Evolutionary conservation across 2,888 invertebrate genomes (phyloP).

Genomic region (Schizotus pectinicornis): DNA sequence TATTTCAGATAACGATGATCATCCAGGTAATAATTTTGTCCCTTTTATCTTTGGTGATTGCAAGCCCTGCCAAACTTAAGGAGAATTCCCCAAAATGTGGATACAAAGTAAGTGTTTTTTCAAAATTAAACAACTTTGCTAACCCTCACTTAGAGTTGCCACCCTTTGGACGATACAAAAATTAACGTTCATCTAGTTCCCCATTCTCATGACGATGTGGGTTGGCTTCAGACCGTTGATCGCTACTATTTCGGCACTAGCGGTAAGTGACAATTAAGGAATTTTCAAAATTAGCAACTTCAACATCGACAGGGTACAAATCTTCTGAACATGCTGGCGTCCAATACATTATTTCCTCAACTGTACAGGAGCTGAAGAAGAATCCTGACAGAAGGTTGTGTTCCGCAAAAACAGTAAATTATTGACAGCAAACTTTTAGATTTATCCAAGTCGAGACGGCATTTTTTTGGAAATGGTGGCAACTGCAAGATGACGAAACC

Average conservation of each 20-base stretch:
- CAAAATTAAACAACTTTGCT: conserved; percentile 1
- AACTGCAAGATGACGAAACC: conserved; percentile 64
- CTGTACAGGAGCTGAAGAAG: conserved; percentile 72
- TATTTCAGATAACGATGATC: no score
- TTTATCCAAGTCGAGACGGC: conserved; percentile 84
- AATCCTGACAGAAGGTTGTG: conserved; percentile 71
- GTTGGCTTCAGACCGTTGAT: conserved; percentile 89
- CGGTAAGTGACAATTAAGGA: conserved; percentile 1
- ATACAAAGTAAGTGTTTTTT: neutral
- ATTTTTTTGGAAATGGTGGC: conserved; percentile 84
- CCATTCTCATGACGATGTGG: conserved; percentile 89
- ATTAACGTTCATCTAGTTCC: conserved; percentile 79
- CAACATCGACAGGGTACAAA: neutral
- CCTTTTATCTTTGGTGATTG: no score
- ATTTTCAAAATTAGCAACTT: neutral
- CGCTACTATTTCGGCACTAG: conserved; percentile 80
- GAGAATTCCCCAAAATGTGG: neutral
- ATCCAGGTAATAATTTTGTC: no score
- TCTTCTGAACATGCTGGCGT: conserved; percentile 50
- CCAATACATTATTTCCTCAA: conserved; percentile 88
- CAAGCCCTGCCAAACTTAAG: no score
- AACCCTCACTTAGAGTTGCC: conserved; percentile 63
- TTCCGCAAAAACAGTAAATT: neutral
- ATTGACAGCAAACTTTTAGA: conserved; percentile 50
- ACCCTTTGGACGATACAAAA: conserved; percentile 40